Percentiles rank a stretch among this genome's conserved stretches.
These are phyloP conservation scores for Drosophila gaucha DNA, from an alignment of 2,888 invertebrate genomes.

Conservation along the genomic window DNA sequence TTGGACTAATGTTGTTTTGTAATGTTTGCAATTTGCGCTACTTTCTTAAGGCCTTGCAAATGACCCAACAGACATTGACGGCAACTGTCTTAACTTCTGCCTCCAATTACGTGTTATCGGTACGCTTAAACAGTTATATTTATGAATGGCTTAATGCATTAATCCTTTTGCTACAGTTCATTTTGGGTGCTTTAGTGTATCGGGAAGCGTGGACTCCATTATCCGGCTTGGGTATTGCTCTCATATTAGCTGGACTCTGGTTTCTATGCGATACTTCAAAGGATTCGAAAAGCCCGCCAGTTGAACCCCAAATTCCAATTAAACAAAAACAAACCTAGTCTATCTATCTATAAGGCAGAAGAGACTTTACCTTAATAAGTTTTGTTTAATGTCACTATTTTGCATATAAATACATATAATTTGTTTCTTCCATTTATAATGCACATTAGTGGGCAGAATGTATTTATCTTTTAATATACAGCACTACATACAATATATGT, in stretches of 20 bases:
- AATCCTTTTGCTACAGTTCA: constrained; percentile 85
- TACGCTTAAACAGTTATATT: constrained; percentile 62
- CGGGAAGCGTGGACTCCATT: constrained; percentile 88
- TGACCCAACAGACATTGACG: constrained; percentile 86
- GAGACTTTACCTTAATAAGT: constrained; percentile 47
- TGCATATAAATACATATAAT: constrained; percentile 62
- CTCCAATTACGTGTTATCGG: constrained; percentile 87
- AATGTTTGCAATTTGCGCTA: constrained; percentile 87
- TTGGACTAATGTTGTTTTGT: constrained; percentile 86
- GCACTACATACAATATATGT: constrained; percentile 38
- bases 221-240: constrained; percentile 90
- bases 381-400: constrained; percentile 67
- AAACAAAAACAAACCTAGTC: constrained; percentile 27
- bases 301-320: too few relatives aligned
- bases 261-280: constrained; percentile 86
- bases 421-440: constrained; percentile 54
- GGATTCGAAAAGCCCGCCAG: neutral
- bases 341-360: constrained; percentile 4
- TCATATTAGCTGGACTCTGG: constrained; percentile 89
- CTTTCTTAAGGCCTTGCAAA: constrained; percentile 87
- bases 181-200: constrained; percentile 89
- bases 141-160: neutral
- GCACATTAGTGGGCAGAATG: constrained; percentile 53
- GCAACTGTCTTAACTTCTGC: constrained; percentile 87
- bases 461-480: constrained; percentile 37